phyloP scores from a whole-genome alignment of 2,888 invertebrate species.

The Chymomyza caudatula region DNA sequence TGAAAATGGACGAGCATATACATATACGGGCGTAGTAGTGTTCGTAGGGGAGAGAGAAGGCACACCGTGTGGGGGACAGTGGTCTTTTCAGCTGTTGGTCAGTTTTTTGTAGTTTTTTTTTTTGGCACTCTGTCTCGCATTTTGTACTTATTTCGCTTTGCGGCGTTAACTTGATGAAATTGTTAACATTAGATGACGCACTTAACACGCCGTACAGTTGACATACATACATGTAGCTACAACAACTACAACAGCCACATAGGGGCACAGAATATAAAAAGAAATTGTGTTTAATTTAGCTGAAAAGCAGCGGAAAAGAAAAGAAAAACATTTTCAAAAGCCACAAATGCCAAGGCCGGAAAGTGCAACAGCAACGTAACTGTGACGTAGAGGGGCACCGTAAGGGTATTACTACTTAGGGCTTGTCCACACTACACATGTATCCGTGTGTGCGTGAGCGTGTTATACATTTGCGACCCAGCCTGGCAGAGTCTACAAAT shows the following conservation, averaged over 20 bases:
- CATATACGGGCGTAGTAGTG: neutral
- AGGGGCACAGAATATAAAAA: neutral
- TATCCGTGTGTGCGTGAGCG: slow-evolving; percentile 5
- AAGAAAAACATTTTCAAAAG: slow-evolving; percentile 25
- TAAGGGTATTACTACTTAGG: no score
- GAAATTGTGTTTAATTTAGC: neutral
- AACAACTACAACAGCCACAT: neutral
- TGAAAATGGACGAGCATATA: slow-evolving; percentile 1
- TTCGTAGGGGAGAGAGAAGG: no score
- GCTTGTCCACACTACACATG: neutral
- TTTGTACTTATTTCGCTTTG: neutral
- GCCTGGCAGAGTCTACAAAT: neutral
- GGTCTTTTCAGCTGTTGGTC: no score
- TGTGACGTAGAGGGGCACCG: no score
- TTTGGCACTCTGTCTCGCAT: neutral
- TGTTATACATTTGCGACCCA: neutral
- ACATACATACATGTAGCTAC: neutral
- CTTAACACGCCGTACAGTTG: neutral
- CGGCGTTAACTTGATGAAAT: neutral
- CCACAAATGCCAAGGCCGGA: slow-evolving; percentile 65
- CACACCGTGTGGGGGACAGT: no score
- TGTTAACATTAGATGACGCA: slow-evolving; percentile 1
- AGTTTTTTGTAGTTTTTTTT: neutral
- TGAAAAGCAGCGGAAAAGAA: slow-evolving; percentile 18
- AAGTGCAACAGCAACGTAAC: neutral